These are phyloP conservation scores for Empidonax alnorum DNA, from an alignment of 2,113 vertebrate species.

Conservation along the genomic window DNA sequence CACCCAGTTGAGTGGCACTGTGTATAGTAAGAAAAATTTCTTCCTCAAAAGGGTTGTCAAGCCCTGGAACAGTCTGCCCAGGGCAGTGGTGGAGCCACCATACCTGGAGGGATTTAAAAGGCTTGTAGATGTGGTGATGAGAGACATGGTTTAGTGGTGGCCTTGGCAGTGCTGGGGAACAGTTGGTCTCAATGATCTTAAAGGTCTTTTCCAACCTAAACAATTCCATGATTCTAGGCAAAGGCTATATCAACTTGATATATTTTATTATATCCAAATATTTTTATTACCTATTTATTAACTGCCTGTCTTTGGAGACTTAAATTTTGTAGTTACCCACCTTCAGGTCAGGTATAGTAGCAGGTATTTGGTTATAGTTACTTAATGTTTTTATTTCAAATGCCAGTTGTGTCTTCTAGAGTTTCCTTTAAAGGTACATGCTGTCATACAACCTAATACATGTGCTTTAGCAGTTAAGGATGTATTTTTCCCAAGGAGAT, in stretches of 20 bases:
- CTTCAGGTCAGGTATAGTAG: not conserved
- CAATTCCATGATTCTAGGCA: not conserved
- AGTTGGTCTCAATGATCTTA: not conserved
- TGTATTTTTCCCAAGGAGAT: slow-evolving; percentile 56
- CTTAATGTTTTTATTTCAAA: not conserved
- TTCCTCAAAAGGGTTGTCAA: not conserved
- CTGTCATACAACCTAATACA: not conserved
- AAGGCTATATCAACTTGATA: not conserved
- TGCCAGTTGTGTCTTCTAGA: not conserved
- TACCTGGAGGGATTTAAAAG: not conserved
- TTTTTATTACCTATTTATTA: not conserved
- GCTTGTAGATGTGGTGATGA: not conserved
- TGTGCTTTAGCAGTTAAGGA: not conserved
- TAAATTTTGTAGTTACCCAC: not conserved
- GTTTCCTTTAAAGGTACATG: slow-evolving; percentile 18
- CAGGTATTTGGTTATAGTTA: slow-evolving; percentile 1
- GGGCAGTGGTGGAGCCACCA: not conserved
- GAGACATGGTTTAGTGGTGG: not conserved
- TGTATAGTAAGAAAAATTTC: not conserved
- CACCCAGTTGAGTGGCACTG: not conserved
- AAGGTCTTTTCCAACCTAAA: not conserved
- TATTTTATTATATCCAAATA: not conserved
- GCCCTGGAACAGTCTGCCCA: not conserved
- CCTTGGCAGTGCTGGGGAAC: not conserved
- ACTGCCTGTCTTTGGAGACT: not conserved